Evolutionary conservation across 2,113 vertebrate genomes (phyloP).

Genomic region (Oncorhynchus masou): DNA sequence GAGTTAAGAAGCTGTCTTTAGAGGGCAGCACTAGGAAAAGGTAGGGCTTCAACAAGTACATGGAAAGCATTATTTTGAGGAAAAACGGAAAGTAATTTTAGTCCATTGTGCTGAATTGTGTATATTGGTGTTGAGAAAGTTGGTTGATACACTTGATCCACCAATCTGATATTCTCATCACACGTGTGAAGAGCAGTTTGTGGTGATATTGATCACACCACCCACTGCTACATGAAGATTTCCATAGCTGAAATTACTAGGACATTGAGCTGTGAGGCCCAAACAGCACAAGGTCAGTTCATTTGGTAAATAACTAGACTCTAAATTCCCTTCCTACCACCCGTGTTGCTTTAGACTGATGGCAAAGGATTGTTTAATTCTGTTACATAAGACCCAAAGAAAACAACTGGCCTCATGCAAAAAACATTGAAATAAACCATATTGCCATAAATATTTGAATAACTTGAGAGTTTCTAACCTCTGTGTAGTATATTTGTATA

Average conservation of each 20-base stretch:
- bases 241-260: neutral
- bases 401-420: no score
- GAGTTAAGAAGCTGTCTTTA: conserved; percentile 25
- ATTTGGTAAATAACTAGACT: no score
- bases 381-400: no score
- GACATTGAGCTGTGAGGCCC: neutral
- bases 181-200: neutral
- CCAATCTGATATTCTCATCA: neutral
- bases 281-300: neutral
- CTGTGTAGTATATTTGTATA: no score
- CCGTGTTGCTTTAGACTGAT: no score
- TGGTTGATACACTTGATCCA: neutral
- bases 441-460: no score
- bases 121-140: neutral
- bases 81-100: neutral
- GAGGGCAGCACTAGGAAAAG: conserved; percentile 23
- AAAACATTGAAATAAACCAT: no score
- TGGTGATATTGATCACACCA: neutral
- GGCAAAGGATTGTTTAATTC: no score
- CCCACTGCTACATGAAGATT: neutral
- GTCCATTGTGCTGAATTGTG: neutral
- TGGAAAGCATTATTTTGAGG: conserved; percentile 11
- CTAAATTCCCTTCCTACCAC: no score
- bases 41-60: neutral
- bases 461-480: no score